Base-by-base conservation (phyloP, 2,113 vertebrate species). In the Rynchops niger region DNA sequence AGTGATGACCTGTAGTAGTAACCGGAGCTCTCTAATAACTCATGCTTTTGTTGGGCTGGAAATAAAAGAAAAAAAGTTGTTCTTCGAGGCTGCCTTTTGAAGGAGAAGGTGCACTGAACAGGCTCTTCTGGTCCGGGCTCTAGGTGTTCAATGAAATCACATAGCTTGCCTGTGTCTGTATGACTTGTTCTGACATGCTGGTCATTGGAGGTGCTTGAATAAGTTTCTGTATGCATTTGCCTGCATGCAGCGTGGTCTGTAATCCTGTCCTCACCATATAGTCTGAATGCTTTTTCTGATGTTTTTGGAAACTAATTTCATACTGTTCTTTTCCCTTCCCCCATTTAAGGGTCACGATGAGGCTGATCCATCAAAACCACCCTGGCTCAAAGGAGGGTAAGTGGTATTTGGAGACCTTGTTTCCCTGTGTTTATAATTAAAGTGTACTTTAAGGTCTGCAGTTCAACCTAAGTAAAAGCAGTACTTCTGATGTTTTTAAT, bases 361-460 rank as follows among this genome's bases (percentile, higher is more conserved):
- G 93, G 98, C 98, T 59, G 98, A 99, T 86, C 97, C 97, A 16
- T 96, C 97, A 16, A 98, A 98, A 95, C 98, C 99, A 78, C 99
- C 99, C 38, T 99, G 99, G 99, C 97, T 99, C 88, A 99, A 99
- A 97, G 98, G 98, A 95, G 99, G 99, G 99, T 99, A 98, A 99
- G 99, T 98, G 40, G 10, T 53, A 21, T 91, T 81, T 89, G 71
- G 42, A 65, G 29, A 62, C 11, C 4, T 80, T 89, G 9, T 65
- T 73, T 82, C 19, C 17, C 5, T 30, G 3, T 67, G 11, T 82
- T 58, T 76, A 15, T 55, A 67, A 73, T 73, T 59, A 45, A 34
- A 42, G 7, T 12, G 5, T 45, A 22, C 18, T 45, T 79, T 9
- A 52, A 79, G 25, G 8, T 76, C 34, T 86, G 40, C 11, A 11